These are phyloP conservation scores for Pocillopora damicornis DNA, from an alignment of 64 coral and sea anemone species.

Conservation along the genomic window DNA sequence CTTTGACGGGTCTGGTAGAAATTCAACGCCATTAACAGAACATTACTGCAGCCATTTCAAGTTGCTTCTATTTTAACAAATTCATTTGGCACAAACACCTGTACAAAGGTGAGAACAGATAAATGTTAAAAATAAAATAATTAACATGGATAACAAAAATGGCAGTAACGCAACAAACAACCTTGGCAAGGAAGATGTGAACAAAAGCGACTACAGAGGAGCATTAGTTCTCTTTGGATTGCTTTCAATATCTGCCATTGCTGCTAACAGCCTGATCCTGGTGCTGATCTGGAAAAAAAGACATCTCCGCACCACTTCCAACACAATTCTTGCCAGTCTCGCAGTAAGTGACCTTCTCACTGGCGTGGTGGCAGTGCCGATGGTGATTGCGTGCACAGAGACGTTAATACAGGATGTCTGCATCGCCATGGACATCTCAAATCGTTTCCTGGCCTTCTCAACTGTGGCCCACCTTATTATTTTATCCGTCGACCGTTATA, in stretches of 20 bases:
- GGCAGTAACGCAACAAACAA: neutral
- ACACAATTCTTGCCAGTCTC: slow-evolving; percentile 42
- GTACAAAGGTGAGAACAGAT: too few species aligned
- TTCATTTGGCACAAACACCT: too few species aligned
- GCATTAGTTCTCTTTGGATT: slow-evolving; percentile 36
- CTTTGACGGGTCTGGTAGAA: too few species aligned
- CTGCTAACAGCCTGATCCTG: slow-evolving; percentile 33
- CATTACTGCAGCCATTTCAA: too few species aligned
- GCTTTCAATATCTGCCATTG: slow-evolving; percentile 9
- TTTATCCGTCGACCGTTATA: slow-evolving; percentile 46
- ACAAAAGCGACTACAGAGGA: neutral
- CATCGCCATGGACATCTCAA: slow-evolving; percentile 53
- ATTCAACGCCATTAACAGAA: too few species aligned
- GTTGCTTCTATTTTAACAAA: too few species aligned
- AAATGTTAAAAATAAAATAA: neutral
- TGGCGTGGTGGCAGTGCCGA: slow-evolving; percentile 36
- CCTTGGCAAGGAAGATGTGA: neutral
- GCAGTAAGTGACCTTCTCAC: slow-evolving; percentile 54
- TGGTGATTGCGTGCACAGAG: slow-evolving; percentile 31
- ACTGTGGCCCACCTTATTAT: slow-evolving; percentile 39
- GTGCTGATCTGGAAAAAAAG: slow-evolving; percentile 19
- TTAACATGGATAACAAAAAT: neutral
- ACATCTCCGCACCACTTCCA: slow-evolving; percentile 36
- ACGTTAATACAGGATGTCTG: neutral
- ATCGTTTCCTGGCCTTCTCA: slow-evolving; percentile 54